These are phyloP conservation scores for Cardiocondyla obscurior DNA, from an alignment of 1,140 invertebrate species.

Conservation along the genomic window DNA sequence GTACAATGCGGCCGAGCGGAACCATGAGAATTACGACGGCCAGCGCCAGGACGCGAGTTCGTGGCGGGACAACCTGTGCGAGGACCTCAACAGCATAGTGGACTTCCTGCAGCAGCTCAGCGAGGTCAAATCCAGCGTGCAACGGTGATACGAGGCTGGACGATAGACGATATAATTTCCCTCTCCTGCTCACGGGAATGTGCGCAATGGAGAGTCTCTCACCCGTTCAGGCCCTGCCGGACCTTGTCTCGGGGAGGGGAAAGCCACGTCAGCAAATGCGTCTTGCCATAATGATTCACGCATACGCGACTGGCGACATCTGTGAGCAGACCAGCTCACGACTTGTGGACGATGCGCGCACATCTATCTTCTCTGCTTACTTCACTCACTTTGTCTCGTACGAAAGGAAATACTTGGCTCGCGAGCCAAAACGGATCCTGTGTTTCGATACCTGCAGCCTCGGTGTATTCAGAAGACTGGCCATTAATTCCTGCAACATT, in stretches of 20 bases:
- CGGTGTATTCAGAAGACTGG: not conserved
- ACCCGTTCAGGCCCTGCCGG: too few relatives aligned
- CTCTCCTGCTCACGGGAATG: too few relatives aligned
- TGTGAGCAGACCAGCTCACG: too few relatives aligned
- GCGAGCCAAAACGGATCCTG: not conserved
- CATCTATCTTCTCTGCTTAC: not conserved
- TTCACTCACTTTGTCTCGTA: not conserved
- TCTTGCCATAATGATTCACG: not conserved
- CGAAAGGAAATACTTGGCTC: not conserved
- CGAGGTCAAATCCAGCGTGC: constrained; percentile 72
- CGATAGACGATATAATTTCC: too few relatives aligned
- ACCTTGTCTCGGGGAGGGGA: too few relatives aligned
- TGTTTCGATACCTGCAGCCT: not conserved
- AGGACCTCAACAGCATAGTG: constrained; percentile 76
- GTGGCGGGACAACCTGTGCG: constrained; percentile 69
- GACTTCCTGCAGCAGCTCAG: constrained; percentile 76
- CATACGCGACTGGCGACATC: too few relatives aligned
- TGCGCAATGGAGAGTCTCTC: too few relatives aligned
- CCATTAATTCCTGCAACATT: constrained; percentile 5
- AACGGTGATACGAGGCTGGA: constrained; percentile 67
- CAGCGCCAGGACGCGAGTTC: constrained; percentile 6
- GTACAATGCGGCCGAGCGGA: constrained; percentile 14
- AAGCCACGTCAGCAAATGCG: not conserved
- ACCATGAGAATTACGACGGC: not conserved
- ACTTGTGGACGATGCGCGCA: not conserved